Evolutionary conservation across 1,140 invertebrate genomes (phyloP).

Genomic region (Lycorma delicatula): DNA sequence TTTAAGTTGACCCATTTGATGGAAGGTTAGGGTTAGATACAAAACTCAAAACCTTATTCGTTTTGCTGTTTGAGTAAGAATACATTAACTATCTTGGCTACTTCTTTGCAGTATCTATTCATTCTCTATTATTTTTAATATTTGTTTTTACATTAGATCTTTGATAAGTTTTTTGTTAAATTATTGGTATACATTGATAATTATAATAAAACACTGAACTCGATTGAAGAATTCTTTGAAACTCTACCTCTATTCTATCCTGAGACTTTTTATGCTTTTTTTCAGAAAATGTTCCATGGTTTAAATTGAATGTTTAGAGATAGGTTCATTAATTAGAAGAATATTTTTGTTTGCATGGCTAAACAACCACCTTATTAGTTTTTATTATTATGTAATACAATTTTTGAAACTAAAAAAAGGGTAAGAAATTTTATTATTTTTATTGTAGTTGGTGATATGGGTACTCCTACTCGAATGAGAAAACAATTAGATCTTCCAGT

Average conservation of each 20-base stretch:
- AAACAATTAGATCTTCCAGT: slow-evolving; percentile 43
- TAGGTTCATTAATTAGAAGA: not conserved
- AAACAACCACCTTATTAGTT: not conserved
- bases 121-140: too few relatives aligned
- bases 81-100: too few relatives aligned
- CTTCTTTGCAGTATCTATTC: too few relatives aligned
- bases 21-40: too few relatives aligned
- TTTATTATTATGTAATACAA: not conserved
- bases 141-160: too few relatives aligned
- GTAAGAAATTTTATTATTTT: not conserved
- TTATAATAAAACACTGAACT: too few relatives aligned
- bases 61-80: too few relatives aligned
- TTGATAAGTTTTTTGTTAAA: too few relatives aligned
- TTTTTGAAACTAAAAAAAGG: not conserved
- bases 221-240: too few relatives aligned
- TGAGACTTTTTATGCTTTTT: not conserved
- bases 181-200: too few relatives aligned
- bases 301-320: not conserved
- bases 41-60: too few relatives aligned
- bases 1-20: not conserved
- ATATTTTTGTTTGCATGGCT: not conserved
- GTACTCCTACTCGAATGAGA: slow-evolving; percentile 40
- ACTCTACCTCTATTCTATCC: too few relatives aligned
- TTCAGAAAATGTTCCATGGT: not conserved
- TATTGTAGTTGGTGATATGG: slow-evolving; percentile 40